A percentile compares a stretch with the other conserved stretches of the same genome.
These are phyloP conservation scores for Drosophila demipolita DNA, from an alignment of 2,888 invertebrate species.

Conservation along the genomic window DNA sequence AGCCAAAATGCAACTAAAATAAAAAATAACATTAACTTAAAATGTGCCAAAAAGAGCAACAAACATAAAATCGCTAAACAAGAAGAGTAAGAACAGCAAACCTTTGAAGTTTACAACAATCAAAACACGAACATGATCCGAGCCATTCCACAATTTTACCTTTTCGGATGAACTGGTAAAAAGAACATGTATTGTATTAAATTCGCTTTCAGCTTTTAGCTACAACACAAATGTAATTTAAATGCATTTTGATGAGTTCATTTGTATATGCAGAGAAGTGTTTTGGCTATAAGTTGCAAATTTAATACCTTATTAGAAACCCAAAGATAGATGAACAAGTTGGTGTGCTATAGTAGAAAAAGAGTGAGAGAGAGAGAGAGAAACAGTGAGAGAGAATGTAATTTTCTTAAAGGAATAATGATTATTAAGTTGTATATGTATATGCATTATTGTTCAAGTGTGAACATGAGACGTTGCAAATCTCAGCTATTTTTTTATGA, in stretches of 20 bases:
- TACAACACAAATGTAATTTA: not conserved
- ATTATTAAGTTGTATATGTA: not conserved
- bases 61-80: conserved; percentile 21
- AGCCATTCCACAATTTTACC: conserved; percentile 24
- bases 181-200: no score
- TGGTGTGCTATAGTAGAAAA: not conserved
- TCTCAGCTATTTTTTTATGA: no score
- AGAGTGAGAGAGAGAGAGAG: not conserved
- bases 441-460: no score
- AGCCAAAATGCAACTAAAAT: conserved; percentile 32
- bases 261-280: conserved; percentile 4
- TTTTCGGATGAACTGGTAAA: conserved; percentile 1
- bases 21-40: conserved; percentile 67
- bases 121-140: conserved; percentile 9
- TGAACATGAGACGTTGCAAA: no score
- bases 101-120: conserved; percentile 21
- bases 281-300: not conserved
- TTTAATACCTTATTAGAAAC: conserved; percentile 3
- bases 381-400: not conserved
- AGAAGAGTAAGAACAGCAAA: conserved; percentile 15
- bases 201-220: not conserved
- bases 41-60: conserved; percentile 52
- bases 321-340: not conserved
- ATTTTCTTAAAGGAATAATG: not conserved
- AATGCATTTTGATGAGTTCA: conserved; percentile 26